Conservation (phyloP, 2,888 invertebrate species). For the Dryocosmus kuriphilus region DNA sequence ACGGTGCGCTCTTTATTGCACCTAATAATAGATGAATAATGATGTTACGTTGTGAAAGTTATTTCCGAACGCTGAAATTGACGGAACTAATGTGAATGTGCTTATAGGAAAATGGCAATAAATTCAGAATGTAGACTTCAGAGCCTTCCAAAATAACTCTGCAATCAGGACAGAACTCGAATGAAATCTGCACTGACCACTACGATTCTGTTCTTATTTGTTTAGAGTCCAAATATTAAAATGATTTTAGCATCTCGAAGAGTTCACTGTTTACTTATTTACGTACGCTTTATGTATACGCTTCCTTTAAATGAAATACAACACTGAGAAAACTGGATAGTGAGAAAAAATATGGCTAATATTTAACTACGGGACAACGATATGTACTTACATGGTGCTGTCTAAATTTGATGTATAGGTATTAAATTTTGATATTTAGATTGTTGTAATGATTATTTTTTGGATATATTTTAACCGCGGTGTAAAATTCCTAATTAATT, state of each 20-base stretch:
- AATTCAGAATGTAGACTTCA: background rate
- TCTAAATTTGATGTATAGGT: no score
- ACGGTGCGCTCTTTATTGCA: slow-evolving; percentile 37
- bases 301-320: no score
- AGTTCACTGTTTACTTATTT: background rate
- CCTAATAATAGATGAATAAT: slow-evolving; percentile 40
- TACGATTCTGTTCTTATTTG: background rate
- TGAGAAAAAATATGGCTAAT: background rate
- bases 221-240: background rate
- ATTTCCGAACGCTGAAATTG: slow-evolving; percentile 28
- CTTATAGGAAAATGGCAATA: slow-evolving; percentile 16
- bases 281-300: background rate
- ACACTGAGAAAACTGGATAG: background rate
- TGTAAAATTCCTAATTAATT: no score
- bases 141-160: slow-evolving; percentile 6
- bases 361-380: no score
- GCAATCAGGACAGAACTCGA: slow-evolving; percentile 8
- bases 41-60: slow-evolving; percentile 39
- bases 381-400: no score
- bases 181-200: background rate
- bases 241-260: background rate
- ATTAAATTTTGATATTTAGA: no score
- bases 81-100: slow-evolving; percentile 19
- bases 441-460: no score
- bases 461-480: no score